phyloP scores from a whole-genome alignment of 2,888 invertebrate species.

The Apodemia zela region DNA sequence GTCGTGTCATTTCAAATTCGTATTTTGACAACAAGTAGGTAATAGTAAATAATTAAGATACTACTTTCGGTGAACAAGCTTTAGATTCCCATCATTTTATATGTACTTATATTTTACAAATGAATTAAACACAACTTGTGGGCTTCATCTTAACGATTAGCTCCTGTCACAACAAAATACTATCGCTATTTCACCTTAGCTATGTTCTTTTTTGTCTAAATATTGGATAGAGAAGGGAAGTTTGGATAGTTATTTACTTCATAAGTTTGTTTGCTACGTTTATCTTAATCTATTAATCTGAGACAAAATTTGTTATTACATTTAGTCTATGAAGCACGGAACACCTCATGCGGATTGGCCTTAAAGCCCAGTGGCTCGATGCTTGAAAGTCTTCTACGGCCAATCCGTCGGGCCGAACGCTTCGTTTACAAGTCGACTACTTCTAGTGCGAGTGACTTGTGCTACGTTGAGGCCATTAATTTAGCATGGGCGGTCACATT shows the following conservation, averaged over 20 bases:
- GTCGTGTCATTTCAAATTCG: neutral
- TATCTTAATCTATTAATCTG: neutral
- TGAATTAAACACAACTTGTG: too few relatives aligned
- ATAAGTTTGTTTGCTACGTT: neutral
- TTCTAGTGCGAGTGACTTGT: conserved; percentile 9
- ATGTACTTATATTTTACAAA: too few relatives aligned
- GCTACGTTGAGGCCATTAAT: conserved; percentile 90
- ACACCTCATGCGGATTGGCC: neutral
- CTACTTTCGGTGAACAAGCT: neutral
- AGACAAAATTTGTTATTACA: neutral
- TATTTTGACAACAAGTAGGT: neutral
- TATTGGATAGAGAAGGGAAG: neutral
- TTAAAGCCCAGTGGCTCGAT: neutral
- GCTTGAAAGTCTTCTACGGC: neutral
- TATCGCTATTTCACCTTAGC: too few relatives aligned
- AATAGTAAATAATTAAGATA: neutral
- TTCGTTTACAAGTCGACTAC: neutral
- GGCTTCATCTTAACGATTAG: too few relatives aligned
- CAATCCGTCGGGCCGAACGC: conserved; percentile 1
- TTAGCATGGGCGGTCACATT: conserved; percentile 92
- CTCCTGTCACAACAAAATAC: too few relatives aligned
- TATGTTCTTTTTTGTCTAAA: too few relatives aligned
- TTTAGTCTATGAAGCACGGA: conserved; percentile 6
- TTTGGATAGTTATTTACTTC: neutral
- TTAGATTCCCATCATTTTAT: too few relatives aligned